A percentile compares a stretch with the other conserved stretches of the same genome.
Conservation (phyloP, 2,113 vertebrate species). For the Ariopsis seemanni region DNA sequence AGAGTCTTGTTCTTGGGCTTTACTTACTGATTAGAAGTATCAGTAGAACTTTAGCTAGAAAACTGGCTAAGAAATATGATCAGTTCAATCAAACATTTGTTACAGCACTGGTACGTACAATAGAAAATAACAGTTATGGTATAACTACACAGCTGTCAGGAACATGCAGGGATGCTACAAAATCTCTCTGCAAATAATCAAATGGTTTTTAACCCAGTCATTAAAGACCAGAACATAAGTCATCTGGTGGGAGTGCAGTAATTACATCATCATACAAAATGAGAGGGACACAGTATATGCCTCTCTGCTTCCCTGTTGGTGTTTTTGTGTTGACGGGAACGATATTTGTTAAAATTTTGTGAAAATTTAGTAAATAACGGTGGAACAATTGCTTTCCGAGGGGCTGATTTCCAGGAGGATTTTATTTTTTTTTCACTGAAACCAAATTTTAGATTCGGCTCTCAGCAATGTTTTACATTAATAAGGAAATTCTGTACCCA, state of each 20-base stretch:
- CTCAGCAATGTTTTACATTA: background rate
- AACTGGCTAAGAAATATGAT: background rate
- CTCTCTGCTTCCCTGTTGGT: background rate
- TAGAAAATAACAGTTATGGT: background rate
- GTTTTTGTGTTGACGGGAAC: constrained; percentile 27
- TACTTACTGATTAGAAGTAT: background rate
- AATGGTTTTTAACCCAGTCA: background rate
- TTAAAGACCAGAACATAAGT: background rate
- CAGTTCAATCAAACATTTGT: background rate
- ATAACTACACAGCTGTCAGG: background rate
- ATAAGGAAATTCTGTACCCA: background rate
- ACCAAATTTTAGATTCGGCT: background rate
- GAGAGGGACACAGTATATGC: background rate
- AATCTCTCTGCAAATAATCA: constrained; percentile 28
- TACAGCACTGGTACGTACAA: background rate
- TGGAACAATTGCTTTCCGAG: constrained; percentile 36
- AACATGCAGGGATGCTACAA: background rate
- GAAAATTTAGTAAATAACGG: constrained; percentile 43
- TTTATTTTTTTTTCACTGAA: background rate
- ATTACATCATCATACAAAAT: constrained; percentile 44
- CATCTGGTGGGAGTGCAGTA: constrained; percentile 14
- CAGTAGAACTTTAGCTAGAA: background rate
- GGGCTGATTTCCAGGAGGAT: background rate
- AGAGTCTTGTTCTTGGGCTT: background rate
- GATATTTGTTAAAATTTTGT: constrained; percentile 40